Evolutionary conservation across 2,888 invertebrate species (phyloP).

Genomic region (Stenotaenia linearis): DNA sequence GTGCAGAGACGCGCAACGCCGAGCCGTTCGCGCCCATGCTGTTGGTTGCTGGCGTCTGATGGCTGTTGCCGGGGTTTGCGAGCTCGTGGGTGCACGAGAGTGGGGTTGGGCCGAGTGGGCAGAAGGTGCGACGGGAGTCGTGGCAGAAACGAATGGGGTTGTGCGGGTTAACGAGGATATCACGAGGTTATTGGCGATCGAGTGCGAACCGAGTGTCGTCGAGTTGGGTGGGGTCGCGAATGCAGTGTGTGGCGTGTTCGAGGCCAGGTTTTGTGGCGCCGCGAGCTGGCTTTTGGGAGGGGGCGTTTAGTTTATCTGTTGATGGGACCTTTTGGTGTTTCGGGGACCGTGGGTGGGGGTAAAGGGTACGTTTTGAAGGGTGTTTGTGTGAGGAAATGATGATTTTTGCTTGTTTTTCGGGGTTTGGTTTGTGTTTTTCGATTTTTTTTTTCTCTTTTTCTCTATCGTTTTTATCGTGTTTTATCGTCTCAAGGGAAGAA

Average conservation of each 20-base stretch:
- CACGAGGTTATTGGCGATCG: not conserved
- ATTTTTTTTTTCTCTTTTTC: too few relatives aligned
- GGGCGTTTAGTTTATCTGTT: not conserved
- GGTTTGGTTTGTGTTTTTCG: too few relatives aligned
- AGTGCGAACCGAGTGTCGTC: not conserved
- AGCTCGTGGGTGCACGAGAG: not conserved
- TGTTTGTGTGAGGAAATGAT: too few relatives aligned
- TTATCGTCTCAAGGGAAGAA: too few relatives aligned
- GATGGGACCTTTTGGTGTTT: not conserved
- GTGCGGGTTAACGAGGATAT: not conserved
- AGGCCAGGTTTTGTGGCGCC: not conserved
- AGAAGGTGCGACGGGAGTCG: not conserved
- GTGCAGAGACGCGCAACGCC: not conserved
- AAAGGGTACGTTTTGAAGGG: not conserved
- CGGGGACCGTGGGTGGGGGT: not conserved
- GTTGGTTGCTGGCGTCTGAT: not conserved
- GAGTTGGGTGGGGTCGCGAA: not conserved
- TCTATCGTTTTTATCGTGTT: too few relatives aligned
- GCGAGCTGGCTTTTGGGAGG: not conserved
- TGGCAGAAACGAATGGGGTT: not conserved
- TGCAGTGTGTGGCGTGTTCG: not conserved
- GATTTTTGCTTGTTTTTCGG: too few relatives aligned
- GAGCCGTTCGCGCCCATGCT: not conserved
- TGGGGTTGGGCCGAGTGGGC: not conserved
- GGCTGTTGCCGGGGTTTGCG: not conserved